Evolutionary conservation across 53 echinoderm and acorn worm species (phyloP), one percentile per base, ranked within the genome.

Genomic region (Henricia sp.): DNA sequence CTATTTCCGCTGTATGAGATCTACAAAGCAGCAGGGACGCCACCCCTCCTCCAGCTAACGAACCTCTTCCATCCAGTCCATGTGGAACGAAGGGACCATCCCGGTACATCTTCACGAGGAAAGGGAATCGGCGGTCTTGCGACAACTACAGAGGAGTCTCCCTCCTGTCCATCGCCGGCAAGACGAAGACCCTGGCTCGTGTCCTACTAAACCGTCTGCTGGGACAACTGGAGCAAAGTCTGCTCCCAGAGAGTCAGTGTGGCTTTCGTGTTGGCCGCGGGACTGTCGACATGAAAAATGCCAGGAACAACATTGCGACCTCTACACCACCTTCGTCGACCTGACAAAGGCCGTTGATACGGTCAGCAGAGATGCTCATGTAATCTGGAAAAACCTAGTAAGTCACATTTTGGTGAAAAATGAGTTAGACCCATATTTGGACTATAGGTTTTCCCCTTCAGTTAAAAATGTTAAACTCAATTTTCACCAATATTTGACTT

Each of bases 101-200:
- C 83, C 68, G 30, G 4, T 37, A 65, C 37, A 34, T 65, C 3
- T 65, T 35, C 56, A 83, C 68, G 40, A 27, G 69, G 16, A 69
- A 83, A 83, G 83, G 68, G 36, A 67, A 83, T n/a, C n/a, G 23
- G 3, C 51, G 33, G 34, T 59, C 35, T 23, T 66, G 82, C 26
- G 37, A 66, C 53, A 83, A 67, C 66, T 52, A 83, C 50, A 11
- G 68, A 19, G 83, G 68, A 6, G 68, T 68, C 23, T 83, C 68
- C 1, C 59, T 82, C 56, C 75, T 65, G 1, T 38, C 43, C 40
- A 60, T 64, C 16, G 82, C 82, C 14, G 38, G 53, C 4, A 68
- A 52, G 52, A 54, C 52, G 4, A 68, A 52, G 52, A 54, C 52
- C 35, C 53, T 52, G 11, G 19, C 42, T 29, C 30, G 35, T 17